A percentile compares a stretch with the other conserved stretches of the same genome.
phyloP scores from a whole-genome alignment of 2,888 invertebrate species.

The Drosophila histrio region DNA sequence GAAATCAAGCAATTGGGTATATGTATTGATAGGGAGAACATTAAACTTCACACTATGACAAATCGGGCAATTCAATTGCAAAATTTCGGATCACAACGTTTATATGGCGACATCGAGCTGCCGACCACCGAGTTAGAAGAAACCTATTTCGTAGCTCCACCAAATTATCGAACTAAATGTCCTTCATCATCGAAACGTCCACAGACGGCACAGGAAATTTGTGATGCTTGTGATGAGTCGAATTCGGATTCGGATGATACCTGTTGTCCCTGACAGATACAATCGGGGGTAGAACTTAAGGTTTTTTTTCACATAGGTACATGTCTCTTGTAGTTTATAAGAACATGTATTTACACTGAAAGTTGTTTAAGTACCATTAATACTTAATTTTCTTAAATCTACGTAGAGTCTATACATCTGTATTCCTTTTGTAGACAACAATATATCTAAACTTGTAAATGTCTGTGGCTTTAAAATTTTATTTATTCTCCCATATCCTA shows the following conservation, averaged over 20 bases:
- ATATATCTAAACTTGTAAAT: no score
- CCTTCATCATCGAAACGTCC: not conserved
- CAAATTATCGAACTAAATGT: not conserved
- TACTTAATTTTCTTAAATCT: not conserved
- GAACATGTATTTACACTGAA: not conserved
- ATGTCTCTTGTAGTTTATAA: no score
- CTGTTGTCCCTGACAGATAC: not conserved
- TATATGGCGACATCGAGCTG: slow-evolving; percentile 70
- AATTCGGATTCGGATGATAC: not conserved
- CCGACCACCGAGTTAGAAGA: slow-evolving; percentile 53
- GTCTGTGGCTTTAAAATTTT: no score
- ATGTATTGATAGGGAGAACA: slow-evolving; percentile 73
- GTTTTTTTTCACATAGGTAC: no score
- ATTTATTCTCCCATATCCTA: no score
- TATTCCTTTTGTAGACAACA: no score
- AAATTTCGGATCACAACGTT: slow-evolving; percentile 69
- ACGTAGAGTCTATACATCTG: no score
- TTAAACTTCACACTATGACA: slow-evolving; percentile 69
- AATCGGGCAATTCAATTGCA: slow-evolving; percentile 74
- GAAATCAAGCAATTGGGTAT: slow-evolving; percentile 64
- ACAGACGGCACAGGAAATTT: slow-evolving; percentile 33
- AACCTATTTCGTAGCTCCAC: not conserved
- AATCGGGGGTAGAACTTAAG: no score
- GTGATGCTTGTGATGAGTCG: slow-evolving; percentile 19
- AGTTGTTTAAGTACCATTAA: not conserved